Evolutionary conservation across 1,140 invertebrate species (phyloP), one percentile per base, ranked within the genome.

Genomic region (Drosophila virilis): DNA sequence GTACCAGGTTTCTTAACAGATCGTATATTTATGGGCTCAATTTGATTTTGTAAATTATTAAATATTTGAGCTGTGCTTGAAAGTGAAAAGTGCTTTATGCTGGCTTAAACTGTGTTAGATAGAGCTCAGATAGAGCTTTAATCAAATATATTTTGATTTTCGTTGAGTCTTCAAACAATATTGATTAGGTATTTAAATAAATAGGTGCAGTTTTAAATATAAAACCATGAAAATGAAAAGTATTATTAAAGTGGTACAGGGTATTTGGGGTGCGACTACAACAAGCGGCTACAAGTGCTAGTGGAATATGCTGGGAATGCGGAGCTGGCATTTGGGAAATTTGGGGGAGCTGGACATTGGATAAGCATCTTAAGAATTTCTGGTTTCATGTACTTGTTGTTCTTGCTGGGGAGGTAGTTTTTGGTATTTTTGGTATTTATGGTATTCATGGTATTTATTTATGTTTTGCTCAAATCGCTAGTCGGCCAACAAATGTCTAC

Each of bases 401-500:
- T n/a, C 22, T 58, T 51, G 54, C 28, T 57, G 28, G 40, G 13
- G 15, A 7, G 12, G 10, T 28, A 9, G 35, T 46, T 60, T 35
- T 35, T 60, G 8, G 1, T 8, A 0, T n/a, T 48, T 32, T 51
- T 51, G 17, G 17, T 17, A 17, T 1, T 4, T 51, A 13, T 33
- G 12, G 7, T 22, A 28, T 28, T 67, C 3, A 2, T 22, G 12
- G 10, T 28, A 9, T 12, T 22, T 48, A 35, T 46, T 48, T 45
- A 22, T 60, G 8, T 7, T 4, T 67, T 60, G 42, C 64, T 73
- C 48, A 52, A 66, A 46, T 57, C 58, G 50, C 65, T 42, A 69
- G 46, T 59, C 22, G 28, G 42, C 15, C 52, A 33, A 46, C 28
- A 54, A 10, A 40, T 32, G 8, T 28, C 13, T 35, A 72, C 37